Percentiles rank a stretch among this genome's conserved stretches.
phyloP scores from a whole-genome alignment of 2,888 invertebrate species.

The Drosophila heteroneura region DNA sequence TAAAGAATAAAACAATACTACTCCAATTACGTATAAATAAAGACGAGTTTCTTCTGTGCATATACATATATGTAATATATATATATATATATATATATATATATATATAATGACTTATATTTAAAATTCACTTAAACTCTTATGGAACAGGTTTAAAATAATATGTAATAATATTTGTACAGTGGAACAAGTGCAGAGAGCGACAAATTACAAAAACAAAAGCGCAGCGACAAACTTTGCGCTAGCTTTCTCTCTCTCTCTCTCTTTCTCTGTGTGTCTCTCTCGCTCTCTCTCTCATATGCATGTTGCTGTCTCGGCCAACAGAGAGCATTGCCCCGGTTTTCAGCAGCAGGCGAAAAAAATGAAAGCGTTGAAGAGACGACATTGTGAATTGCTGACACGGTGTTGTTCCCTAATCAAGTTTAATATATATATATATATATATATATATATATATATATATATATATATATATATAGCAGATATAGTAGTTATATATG shows the following conservation, averaged over 20 bases:
- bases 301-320: slow-evolving; percentile 5
- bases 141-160: slow-evolving; percentile 45
- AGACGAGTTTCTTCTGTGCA: slow-evolving; percentile 18
- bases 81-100: slow-evolving; percentile 3
- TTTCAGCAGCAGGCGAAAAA: slow-evolving; percentile 11
- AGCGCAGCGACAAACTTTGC: slow-evolving; percentile 6
- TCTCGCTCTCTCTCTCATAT: neutral
- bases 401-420: slow-evolving; percentile 24
- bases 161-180: slow-evolving; percentile 58
- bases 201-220: slow-evolving; percentile 1
- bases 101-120: slow-evolving; percentile 29
- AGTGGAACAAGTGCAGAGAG: slow-evolving; percentile 40
- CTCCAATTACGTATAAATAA: slow-evolving; percentile 1
- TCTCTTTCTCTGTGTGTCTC: neutral
- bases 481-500: slow-evolving; percentile 20
- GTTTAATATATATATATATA: slow-evolving; percentile 32
- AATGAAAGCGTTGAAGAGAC: slow-evolving; percentile 5
- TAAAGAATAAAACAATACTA: neutral
- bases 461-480: slow-evolving; percentile 14
- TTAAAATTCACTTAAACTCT: slow-evolving; percentile 27
- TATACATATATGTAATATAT: neutral
- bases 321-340: slow-evolving; percentile 20
- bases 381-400: slow-evolving; percentile 2
- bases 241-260: neutral
- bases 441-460: slow-evolving; percentile 27